Evolutionary conservation across 2,113 vertebrate genomes (phyloP), one percentile per base, ranked within the genome.

Genomic region (Sinocyclocheilus maitianheensis): DNA sequence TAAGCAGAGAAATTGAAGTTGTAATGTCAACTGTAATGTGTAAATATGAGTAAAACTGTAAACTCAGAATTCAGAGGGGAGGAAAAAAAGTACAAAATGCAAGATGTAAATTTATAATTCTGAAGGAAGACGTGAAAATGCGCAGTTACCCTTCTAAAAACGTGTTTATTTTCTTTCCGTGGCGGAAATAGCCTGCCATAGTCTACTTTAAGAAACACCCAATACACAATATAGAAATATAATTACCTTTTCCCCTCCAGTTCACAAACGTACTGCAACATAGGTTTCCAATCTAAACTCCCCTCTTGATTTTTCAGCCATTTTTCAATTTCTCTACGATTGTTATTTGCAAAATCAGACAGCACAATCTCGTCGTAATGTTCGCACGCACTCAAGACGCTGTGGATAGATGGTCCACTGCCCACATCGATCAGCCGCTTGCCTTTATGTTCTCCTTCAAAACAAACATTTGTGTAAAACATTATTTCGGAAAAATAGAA

Each of bases 191-290:
- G 55, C 6, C 55, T 60, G 22, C 55, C 18, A 20, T 58, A 58
- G 55, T 20, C 5, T 58, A 10, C 55, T 58, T 20, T 58, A 60
- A 22, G 20, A 60, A 60, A 60, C 55, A 58, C 16, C 16, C 53
- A 63, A 24, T 65, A 24, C 24, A 24, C 22, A 63, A 1, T 65
- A 26, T 26, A 30, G 26, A 5, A 67, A 67, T 67, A 14, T 14
- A 67, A 26, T 65, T 90, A 94, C 94, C 93, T 93, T 88, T 91
- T 88, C 0, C 93, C 92, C 75, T 95, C 94, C 12, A 94, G 84
- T 18, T 93, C 88, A 81, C 93, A 93, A 43, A 95, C 90, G 9
- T 90, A 90, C 77, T 91, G 89, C 58, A 93, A 91, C 77, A 92
- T 65, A 0, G 90, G 89, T 51, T 88, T 89, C 93, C 94, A 95